These are phyloP conservation scores for Pollimyrus isidori DNA, from an alignment of 2,113 vertebrate species.

Conservation along the genomic window DNA sequence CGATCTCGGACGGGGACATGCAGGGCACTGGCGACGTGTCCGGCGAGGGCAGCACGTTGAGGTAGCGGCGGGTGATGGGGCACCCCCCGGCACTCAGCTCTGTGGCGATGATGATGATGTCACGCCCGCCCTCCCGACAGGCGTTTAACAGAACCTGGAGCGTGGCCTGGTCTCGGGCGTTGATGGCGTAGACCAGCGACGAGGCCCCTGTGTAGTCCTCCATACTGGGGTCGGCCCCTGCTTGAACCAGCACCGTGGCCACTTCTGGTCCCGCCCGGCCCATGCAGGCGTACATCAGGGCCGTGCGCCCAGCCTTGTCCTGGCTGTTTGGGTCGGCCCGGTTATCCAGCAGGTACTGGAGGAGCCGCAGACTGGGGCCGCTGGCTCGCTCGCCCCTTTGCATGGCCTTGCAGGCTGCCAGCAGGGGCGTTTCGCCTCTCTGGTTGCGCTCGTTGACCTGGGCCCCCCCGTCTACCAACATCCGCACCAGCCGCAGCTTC, in stretches of 20 bases:
- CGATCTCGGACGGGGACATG: conserved; percentile 61
- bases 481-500: conserved; percentile 54
- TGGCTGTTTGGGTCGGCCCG: conserved; percentile 53
- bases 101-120: conserved; percentile 60
- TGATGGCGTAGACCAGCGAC: conserved; percentile 56
- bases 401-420: conserved; percentile 50
- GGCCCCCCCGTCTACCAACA: conserved; percentile 59
- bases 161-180: conserved; percentile 46
- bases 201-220: conserved; percentile 57
- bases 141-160: conserved; percentile 53
- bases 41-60: conserved; percentile 48
- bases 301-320: conserved; percentile 52
- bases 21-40: conserved; percentile 49
- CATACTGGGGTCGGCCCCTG: conserved; percentile 54
- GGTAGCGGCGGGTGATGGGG: conserved; percentile 45
- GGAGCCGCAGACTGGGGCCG: conserved; percentile 36
- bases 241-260: conserved; percentile 42
- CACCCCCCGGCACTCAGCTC: conserved; percentile 39
- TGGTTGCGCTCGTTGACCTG: conserved; percentile 52
- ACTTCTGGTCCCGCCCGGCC: conserved; percentile 46
- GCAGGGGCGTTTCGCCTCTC: conserved; percentile 51
- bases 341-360: conserved; percentile 51
- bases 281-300: conserved; percentile 61
- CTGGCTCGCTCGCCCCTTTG: conserved; percentile 35
- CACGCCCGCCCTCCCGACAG: conserved; percentile 47